Base-by-base conservation (phyloP, 1,140 invertebrate species). In the Myzus persicae region DNA sequence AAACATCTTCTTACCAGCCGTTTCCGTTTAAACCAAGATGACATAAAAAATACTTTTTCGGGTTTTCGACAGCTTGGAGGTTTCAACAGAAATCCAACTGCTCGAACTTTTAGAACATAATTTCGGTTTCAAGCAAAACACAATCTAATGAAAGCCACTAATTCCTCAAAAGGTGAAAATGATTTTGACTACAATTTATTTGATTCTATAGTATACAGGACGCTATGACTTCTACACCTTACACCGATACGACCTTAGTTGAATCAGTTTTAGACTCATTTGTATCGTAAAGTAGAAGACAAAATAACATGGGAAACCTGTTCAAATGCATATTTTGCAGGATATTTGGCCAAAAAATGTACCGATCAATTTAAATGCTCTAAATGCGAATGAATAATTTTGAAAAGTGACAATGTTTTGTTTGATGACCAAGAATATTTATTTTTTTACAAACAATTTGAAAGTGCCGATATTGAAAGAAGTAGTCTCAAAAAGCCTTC, bases 401-500 rank as follows among this genome's bases (percentile, higher is more conserved):
- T 88, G n/a, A 20, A 36, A 46, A 87, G 22, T 51, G 51, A 31
- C 7, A 88, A 48, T 46, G 31, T 48, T 88, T 46, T 88, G 48
- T 48, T 88, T 31, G n/a, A 31, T 88, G 87, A 88, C n/a, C n/a
- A n/a, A n/a, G 87, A 88, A 36, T 88, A 46, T 88, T 88, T 51
- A 88, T 51, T 88, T 6, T 88, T 88, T 51, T 88, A 88, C n/a
- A 88, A 88, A 88, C 24, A 44, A 88, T 88, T 51, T 88, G 42
- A 88, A 88, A n/a, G 31, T 46, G 48, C 18, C 3, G 7, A 88
- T 20, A 31, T 31, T 31, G 31, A 31, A 31, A 51, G 3, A 46
- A 18, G 24, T 51, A 51, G 9, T 5, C 36, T 88, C 7, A 48
- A 88, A 88, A 88, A 88, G n/a, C 87, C 44, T n/a, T 31, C 42